phyloP scores from a whole-genome alignment of 1,140 invertebrate species.

The Cecropterus lyciades region DNA sequence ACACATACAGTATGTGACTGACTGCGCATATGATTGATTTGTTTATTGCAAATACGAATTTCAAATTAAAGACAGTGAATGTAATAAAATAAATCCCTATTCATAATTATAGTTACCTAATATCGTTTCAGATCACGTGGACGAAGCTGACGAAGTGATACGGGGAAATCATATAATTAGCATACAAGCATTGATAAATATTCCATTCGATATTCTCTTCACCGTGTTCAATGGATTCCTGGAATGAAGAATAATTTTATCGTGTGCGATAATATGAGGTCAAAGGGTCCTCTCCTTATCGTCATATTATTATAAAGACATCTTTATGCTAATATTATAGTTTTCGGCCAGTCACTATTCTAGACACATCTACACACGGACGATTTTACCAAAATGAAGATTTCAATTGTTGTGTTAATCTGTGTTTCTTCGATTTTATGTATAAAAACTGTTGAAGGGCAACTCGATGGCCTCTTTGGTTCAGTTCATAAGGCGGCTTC shows the following conservation, averaged over 20 bases:
- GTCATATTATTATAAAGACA: not conserved
- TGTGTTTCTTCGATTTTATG: conserved; percentile 28
- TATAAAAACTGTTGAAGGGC: conserved; percentile 24
- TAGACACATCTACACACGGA: conserved; percentile 13
- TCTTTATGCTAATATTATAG: conserved; percentile 8
- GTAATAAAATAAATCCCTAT: no score
- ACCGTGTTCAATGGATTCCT: not conserved
- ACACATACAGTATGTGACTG: no score
- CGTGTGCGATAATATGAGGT: conserved; percentile 14
- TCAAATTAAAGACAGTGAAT: no score
- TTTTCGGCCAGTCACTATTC: conserved; percentile 16
- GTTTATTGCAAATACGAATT: no score
- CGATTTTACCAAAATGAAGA: conserved; percentile 40
- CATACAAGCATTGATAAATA: conserved; percentile 7
- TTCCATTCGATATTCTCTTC: not conserved
- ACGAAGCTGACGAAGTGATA: not conserved
- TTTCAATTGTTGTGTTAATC: conserved; percentile 22
- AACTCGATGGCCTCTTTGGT: conserved; percentile 27
- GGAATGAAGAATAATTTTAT: conserved; percentile 6
- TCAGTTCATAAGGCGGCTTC: conserved; percentile 30
- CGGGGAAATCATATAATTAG: not conserved
- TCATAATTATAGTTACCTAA: no score
- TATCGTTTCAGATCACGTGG: not conserved
- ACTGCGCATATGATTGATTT: no score
- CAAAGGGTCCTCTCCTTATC: conserved; percentile 22